A percentile compares a stretch with the other conserved stretches of the same genome.
Conservation (phyloP, 92 coral and sea anemone genomes). For the Porites rus region DNA sequence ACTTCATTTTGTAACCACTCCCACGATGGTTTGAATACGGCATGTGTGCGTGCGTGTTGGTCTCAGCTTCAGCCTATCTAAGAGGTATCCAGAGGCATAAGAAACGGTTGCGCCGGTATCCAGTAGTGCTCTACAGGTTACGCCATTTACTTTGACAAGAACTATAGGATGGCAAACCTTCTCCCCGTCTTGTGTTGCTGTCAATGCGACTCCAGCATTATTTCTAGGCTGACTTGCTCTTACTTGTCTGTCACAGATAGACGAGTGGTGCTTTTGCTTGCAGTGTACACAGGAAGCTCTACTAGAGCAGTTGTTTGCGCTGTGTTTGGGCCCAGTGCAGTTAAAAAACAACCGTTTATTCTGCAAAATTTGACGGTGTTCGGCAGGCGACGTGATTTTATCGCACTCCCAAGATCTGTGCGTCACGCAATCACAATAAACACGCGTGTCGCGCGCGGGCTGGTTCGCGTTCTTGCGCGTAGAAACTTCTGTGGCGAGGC, state of each 20-base stretch:
- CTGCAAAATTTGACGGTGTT: constrained; percentile 41
- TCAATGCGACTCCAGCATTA: constrained; percentile 29
- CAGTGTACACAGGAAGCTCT: constrained; percentile 59
- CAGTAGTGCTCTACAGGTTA: constrained; percentile 56
- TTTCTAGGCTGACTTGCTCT: background rate
- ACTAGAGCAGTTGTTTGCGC: constrained; percentile 51
- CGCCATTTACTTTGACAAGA: constrained; percentile 53
- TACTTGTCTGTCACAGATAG: constrained; percentile 41
- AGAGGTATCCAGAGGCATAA: constrained; percentile 51
- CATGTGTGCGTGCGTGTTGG: constrained; percentile 55
- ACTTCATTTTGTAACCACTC: constrained; percentile 50
- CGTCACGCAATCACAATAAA: constrained; percentile 49
- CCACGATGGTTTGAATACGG: constrained; percentile 59
- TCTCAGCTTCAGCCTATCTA: constrained; percentile 47
- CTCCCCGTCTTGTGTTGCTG: constrained; percentile 60
- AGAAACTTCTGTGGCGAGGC: constrained; percentile 40
- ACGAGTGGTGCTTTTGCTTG: constrained; percentile 61
- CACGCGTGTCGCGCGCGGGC: constrained; percentile 15
- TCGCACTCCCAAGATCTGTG: constrained; percentile 67
- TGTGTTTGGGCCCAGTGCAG: constrained; percentile 47
- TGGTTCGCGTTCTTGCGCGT: constrained; percentile 23
- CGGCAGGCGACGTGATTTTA: constrained; percentile 34
- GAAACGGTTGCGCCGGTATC: constrained; percentile 64
- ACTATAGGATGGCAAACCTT: constrained; percentile 59
- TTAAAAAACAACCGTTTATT: constrained; percentile 42